A percentile compares a stretch with the other conserved stretches of the same genome.
phyloP scores from a whole-genome alignment of 2,888 invertebrate species.

The Pantelozetes paolii region DNA sequence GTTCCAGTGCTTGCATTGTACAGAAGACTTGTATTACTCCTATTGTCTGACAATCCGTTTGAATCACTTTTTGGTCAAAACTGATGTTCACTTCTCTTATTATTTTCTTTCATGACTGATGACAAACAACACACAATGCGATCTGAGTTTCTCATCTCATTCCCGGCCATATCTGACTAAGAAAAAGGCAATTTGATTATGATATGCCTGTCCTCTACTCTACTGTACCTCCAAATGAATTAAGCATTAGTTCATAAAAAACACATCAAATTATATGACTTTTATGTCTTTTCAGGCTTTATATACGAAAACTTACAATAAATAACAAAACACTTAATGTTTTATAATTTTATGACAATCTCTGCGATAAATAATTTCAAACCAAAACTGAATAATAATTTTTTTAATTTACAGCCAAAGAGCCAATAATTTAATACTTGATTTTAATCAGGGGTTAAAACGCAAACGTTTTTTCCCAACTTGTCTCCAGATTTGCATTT shows the following conservation, averaged over 20 bases:
- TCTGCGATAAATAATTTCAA: no score
- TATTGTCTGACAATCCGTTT: not conserved
- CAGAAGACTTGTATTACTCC: not conserved
- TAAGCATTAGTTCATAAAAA: not conserved
- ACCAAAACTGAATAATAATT: no score
- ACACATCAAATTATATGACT: not conserved
- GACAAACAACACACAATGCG: not conserved
- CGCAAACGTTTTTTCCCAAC: no score
- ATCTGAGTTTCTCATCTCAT: not conserved
- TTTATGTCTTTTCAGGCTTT: no score
- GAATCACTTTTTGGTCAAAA: not conserved
- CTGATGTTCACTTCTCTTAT: not conserved
- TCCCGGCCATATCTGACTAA: not conserved
- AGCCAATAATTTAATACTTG: no score
- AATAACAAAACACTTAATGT: no score
- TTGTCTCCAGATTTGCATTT: no score
- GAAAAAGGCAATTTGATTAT: constrained; percentile 11
- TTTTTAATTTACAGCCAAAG: no score
- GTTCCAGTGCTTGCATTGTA: not conserved
- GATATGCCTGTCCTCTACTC: not conserved
- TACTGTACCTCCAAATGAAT: not conserved
- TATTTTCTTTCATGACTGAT: constrained; percentile 9
- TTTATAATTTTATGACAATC: no score
- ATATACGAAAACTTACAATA: not conserved
- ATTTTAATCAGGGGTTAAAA: no score